Percentiles rank a stretch among this genome's conserved stretches.
These are phyloP conservation scores for Trachelus iudaicus DNA, from an alignment of 2,888 invertebrate species.

Conservation along the genomic window DNA sequence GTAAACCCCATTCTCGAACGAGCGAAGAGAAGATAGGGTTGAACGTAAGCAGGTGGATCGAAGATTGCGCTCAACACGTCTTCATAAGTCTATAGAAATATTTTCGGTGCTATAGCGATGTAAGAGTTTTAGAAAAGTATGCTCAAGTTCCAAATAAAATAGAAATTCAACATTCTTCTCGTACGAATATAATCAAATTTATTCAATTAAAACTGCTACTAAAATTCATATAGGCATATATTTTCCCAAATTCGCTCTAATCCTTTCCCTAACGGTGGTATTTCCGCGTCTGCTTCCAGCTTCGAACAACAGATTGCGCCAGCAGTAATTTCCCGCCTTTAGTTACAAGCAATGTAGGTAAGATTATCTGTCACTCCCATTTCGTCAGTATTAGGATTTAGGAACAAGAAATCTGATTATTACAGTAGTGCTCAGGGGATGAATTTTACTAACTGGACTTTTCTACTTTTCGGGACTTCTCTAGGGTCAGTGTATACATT, in stretches of 20 bases:
- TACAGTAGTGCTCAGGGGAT: neutral
- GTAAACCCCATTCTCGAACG: neutral
- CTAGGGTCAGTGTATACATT: neutral
- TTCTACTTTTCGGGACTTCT: neutral
- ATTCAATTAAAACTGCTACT: slow-evolving; percentile 9
- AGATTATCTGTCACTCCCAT: neutral
- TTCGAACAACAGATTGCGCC: neutral
- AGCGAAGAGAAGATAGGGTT: neutral
- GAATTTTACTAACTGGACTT: neutral
- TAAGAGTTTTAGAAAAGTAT: neutral
- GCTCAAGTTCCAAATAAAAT: neutral
- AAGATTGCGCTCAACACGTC: neutral
- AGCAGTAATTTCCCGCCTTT: neutral
- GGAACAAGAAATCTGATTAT: neutral
- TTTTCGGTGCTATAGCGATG: neutral
- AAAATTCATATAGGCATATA: slow-evolving; percentile 13
- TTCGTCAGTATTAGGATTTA: neutral
- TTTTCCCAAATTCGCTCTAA: neutral
- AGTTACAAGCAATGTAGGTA: neutral
- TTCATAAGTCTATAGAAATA: neutral
- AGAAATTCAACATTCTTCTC: neutral
- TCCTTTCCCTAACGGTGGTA: neutral
- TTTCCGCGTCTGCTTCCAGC: neutral
- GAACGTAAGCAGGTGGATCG: neutral
- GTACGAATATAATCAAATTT: neutral